phyloP scores from a whole-genome alignment of 2,888 invertebrate genomes.

The Eristalinus sepulchralis region DNA sequence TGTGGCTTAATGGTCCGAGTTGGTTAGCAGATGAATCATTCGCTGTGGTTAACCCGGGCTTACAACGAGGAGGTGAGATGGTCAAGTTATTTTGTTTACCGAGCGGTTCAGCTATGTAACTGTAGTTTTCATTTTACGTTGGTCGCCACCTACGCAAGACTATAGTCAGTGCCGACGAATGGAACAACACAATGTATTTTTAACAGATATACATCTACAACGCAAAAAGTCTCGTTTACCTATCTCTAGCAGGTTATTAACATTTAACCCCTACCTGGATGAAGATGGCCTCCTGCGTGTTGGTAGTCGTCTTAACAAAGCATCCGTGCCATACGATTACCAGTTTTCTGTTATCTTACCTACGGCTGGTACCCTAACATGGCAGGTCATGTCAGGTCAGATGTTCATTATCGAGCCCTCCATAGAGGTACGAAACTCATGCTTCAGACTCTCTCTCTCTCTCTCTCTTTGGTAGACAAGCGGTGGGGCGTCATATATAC shows the following conservation, averaged over 20 bases:
- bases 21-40: too few species aligned
- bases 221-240: background rate
- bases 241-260: background rate
- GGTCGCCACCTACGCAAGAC: background rate
- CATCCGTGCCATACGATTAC: background rate
- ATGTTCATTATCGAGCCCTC: conserved; percentile 4
- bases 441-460: conserved; percentile 25
- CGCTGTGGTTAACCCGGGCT: background rate
- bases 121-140: background rate
- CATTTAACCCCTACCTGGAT: conserved; percentile 17
- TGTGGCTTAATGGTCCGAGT: background rate
- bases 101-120: background rate
- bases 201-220: background rate
- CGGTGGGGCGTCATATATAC: background rate
- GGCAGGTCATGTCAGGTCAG: background rate
- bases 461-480: too few species aligned
- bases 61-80: background rate
- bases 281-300: background rate
- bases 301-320: background rate
- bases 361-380: background rate
- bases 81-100: background rate
- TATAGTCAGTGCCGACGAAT: background rate
- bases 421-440: conserved; percentile 28
- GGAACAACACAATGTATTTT: background rate
- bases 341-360: background rate